Evolutionary conservation across 2,113 vertebrate species (phyloP).

Genomic region (Coryphaenoides rupestris): DNA sequence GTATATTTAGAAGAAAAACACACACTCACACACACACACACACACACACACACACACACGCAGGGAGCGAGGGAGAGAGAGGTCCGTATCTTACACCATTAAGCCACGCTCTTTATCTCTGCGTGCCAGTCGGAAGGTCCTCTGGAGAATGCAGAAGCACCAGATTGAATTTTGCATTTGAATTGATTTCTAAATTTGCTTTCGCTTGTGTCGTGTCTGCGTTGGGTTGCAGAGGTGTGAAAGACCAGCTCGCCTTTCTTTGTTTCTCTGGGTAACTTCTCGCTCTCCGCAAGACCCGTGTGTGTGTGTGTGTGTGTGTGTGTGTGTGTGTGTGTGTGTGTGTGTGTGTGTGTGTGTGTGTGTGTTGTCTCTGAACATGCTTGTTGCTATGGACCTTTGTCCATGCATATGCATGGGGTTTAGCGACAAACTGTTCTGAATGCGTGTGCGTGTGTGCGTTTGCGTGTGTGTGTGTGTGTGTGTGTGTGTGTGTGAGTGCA

Average conservation of each 20-base stretch:
- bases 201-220: not conserved
- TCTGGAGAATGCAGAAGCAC: slow-evolving; percentile 29
- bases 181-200: slow-evolving; percentile 35
- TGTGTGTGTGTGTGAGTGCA: slow-evolving; percentile 9
- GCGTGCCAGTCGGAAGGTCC: slow-evolving; percentile 22
- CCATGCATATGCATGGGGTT: not conserved
- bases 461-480: not conserved
- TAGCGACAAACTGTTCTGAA: not conserved
- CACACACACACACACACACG: too few species aligned
- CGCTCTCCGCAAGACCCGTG: slow-evolving; percentile 23
- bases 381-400: not conserved
- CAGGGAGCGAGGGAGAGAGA: slow-evolving; percentile 2
- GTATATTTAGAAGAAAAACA: slow-evolving; percentile 47
- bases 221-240: slow-evolving; percentile 39
- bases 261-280: slow-evolving; percentile 40
- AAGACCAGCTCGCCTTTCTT: slow-evolving; percentile 44
- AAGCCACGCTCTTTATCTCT: slow-evolving; percentile 37
- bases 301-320: slow-evolving; percentile 36
- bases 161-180: slow-evolving; percentile 40
- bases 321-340: slow-evolving; percentile 36
- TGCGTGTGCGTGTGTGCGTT: slow-evolving; percentile 24
- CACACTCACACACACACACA: too few species aligned
- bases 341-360: not conserved
- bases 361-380: not conserved
- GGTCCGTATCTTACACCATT: slow-evolving; percentile 34